Evolutionary conservation across 2,113 vertebrate species (phyloP), one percentile per base, ranked within the genome.

Genomic region (Tauraco erythrolophus): DNA sequence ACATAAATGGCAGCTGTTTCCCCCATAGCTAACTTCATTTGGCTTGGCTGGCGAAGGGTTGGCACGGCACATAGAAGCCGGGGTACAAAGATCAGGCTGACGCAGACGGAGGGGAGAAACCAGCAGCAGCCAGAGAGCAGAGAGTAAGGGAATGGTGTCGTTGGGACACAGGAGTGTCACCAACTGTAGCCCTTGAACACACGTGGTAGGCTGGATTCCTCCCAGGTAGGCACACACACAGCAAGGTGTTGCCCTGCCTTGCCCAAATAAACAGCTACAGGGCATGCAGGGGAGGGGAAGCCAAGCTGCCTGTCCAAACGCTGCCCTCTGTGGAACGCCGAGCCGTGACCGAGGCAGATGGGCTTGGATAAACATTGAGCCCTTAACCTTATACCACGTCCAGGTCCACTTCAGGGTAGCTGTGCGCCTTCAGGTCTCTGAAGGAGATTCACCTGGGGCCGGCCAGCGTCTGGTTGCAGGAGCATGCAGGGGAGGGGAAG

Each of bases 391-490:
- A 25, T 28, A 19, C 30, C 37, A 19, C 1, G 2, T 21, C 33
- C 39, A 43, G 37, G 25, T 19, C 45, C 5, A 1, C 16, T 1
- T 1, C 0, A 1, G 31, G 12, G 37, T 1, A 54, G 56, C 30
- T 4, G 41, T 25, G 54, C 3, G 1, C 51, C 37, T n/a, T 35
- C 37, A 5, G 50, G 68, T 9, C 71, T 60, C 54, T 10, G 66
- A 24, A 24, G 61, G 35, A 37, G 23, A 3, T 8, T 30, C 24
- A 13, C 9, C 10, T 10, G 45, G 24, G 48, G 9, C 56, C 3
- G 21, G 56, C 11, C 3, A 3, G 37, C 1, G 2, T 1, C 11
- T 4, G n/a, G n/a, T n/a, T n/a, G n/a, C n/a, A n/a, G n/a, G n/a
- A n/a, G 53, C 33, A 7, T 0, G 11, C 75, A 16, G 27, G 46